Percentiles rank a stretch among this genome's conserved stretches.
phyloP scores from a whole-genome alignment of 2,113 vertebrate species.

The Brevimyrus niger region DNA sequence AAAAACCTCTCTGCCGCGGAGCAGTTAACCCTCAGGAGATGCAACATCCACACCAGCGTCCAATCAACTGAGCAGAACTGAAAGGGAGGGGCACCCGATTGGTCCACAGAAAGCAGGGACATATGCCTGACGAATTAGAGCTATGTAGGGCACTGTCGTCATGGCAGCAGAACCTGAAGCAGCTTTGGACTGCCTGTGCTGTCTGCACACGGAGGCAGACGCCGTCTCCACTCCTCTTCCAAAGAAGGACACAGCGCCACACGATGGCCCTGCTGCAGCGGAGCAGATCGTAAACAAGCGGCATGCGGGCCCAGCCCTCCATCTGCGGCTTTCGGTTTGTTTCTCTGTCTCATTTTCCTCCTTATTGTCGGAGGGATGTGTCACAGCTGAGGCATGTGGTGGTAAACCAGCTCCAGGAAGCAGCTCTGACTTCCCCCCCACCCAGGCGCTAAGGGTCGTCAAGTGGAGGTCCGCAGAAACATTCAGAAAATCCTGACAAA shows the following conservation, averaged over 20 bases:
- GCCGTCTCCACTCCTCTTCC: neutral
- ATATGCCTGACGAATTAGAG: neutral
- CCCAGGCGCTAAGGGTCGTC: neutral
- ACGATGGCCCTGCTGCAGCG: neutral
- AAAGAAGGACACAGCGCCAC: neutral
- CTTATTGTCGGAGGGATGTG: neutral
- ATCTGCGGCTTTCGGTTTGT: neutral
- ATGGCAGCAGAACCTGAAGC: constrained; percentile 2
- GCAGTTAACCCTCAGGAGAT: neutral
- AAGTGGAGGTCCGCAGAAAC: neutral
- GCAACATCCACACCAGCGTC: neutral
- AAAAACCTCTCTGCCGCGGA: neutral
- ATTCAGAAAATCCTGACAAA: neutral
- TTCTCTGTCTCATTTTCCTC: neutral
- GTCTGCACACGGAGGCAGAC: neutral
- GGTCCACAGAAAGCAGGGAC: neutral
- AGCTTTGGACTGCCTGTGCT: neutral
- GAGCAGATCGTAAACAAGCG: neutral
- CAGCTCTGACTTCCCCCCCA: neutral
- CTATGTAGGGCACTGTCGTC: neutral
- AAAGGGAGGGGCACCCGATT: neutral
- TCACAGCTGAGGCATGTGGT: constrained; percentile 12
- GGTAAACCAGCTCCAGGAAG: neutral
- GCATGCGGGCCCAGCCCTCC: neutral
- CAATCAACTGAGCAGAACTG: neutral